Conservation (phyloP, 1,140 invertebrate species). For the Sesamia nonagrioides region DNA sequence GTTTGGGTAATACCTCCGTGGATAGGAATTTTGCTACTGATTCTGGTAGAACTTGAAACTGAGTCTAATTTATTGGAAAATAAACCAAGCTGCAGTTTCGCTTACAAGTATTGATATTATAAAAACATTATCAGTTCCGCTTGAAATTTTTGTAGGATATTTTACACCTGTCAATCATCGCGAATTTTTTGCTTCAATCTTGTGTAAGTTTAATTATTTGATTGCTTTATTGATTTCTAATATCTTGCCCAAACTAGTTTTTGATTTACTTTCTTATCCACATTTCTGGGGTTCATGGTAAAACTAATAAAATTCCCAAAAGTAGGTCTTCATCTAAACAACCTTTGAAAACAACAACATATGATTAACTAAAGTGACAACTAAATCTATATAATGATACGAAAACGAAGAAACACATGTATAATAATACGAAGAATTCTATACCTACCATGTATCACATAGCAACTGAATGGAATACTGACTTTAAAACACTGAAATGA, state of each 20-base stretch:
- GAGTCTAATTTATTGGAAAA: not conserved
- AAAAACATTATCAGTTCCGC: not conserved
- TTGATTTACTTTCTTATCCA: not conserved
- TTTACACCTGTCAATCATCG: not conserved
- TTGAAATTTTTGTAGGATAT: not conserved
- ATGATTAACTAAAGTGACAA: too few relatives aligned
- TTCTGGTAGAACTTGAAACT: not conserved
- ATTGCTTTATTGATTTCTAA: conserved; percentile 24
- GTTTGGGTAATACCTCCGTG: not conserved
- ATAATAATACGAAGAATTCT: not conserved
- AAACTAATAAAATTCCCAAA: not conserved
- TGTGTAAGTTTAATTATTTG: not conserved
- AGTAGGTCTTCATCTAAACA: not conserved
- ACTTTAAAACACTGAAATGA: not conserved
- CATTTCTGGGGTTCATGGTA: not conserved
- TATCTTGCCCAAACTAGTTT: not conserved
- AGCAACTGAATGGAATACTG: not conserved
- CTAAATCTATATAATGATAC: too few relatives aligned
- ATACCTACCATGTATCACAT: not conserved
- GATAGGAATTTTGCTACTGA: conserved; percentile 1
- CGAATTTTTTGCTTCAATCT: not conserved
- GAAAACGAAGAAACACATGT: too few relatives aligned
- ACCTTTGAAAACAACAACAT: not conserved
- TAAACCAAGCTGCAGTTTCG: not conserved
- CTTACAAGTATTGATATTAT: not conserved